Conservation (phyloP, 2,888 invertebrate genomes). For the Digitonthophagus gazella region DNA sequence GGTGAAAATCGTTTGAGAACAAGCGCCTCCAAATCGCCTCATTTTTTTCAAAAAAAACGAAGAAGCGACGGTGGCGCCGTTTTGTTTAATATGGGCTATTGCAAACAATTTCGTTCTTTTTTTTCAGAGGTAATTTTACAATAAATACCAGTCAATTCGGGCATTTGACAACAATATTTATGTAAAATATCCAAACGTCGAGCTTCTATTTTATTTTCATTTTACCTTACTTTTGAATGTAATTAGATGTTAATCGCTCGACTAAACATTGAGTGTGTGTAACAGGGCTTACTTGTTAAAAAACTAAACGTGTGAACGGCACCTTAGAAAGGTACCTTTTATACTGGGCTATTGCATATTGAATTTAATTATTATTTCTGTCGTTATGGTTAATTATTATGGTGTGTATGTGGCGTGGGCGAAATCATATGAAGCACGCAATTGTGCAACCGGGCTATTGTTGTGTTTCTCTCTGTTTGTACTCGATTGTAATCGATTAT, state of each 20-base stretch:
- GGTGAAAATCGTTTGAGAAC: constrained; percentile 43
- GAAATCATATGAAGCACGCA: constrained; percentile 51
- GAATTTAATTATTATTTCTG: constrained; percentile 42
- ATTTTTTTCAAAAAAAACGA: too few species aligned
- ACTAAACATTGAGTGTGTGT: neutral
- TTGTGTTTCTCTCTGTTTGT: constrained; percentile 36
- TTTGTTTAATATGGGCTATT: constrained; percentile 48
- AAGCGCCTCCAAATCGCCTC: too few species aligned
- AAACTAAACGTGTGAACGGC: constrained; percentile 21
- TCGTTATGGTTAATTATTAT: constrained; percentile 31
- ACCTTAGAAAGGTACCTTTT: constrained; percentile 35
- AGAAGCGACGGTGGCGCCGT: constrained; percentile 22
- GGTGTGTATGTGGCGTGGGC: constrained; percentile 41
- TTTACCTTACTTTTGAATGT: too few species aligned
- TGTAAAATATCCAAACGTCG: constrained; percentile 48
- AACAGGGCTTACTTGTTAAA: neutral
- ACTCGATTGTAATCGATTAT: too few species aligned
- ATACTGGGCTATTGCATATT: constrained; percentile 50
- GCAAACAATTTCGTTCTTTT: constrained; percentile 48
- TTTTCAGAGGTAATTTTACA: constrained; percentile 48
- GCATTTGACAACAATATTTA: constrained; percentile 52
- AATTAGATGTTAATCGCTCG: too few species aligned
- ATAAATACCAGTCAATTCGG: constrained; percentile 54
- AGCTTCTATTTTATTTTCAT: too few species aligned
- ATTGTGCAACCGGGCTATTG: constrained; percentile 54